Evolutionary conservation across 1,140 invertebrate species (phyloP).

Genomic region (Drosophila watanabei): DNA sequence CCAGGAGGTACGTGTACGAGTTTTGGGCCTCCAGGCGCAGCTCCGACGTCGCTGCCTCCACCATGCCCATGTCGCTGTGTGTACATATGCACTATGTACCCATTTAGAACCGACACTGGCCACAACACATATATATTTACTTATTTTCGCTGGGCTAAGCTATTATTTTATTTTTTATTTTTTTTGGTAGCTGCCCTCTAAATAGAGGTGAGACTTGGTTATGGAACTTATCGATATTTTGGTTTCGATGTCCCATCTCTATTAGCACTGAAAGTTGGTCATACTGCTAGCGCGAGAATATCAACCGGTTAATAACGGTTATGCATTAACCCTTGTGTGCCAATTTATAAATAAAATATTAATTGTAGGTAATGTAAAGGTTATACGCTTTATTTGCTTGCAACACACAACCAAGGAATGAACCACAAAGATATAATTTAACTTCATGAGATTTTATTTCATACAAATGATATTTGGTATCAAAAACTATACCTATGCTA

Average conservation of each 20-base stretch:
- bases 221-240: background rate
- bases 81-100: constrained; percentile 63
- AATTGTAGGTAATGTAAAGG: too few species aligned
- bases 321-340: background rate
- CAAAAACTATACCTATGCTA: constrained; percentile 46
- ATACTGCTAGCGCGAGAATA: background rate
- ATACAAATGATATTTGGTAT: constrained; percentile 68
- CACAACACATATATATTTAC: constrained; percentile 13
- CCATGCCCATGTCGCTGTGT: constrained; percentile 65
- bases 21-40: constrained; percentile 64
- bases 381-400: too few species aligned
- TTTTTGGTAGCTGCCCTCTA: constrained; percentile 18
- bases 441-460: constrained; percentile 55
- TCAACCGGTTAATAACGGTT: background rate
- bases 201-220: background rate
- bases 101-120: constrained; percentile 24
- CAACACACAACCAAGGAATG: background rate
- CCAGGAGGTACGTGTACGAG: constrained; percentile 70
- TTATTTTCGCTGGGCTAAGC: constrained; percentile 8
- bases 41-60: constrained; percentile 60
- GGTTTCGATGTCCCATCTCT: background rate
- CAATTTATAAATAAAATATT: background rate
- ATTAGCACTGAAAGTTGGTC: background rate
- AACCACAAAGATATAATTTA: background rate
- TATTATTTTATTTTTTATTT: constrained; percentile 29